Percentiles rank a stretch among this genome's conserved stretches.
Conservation (phyloP, 2,888 invertebrate species). For the Erynnis tages region DNA sequence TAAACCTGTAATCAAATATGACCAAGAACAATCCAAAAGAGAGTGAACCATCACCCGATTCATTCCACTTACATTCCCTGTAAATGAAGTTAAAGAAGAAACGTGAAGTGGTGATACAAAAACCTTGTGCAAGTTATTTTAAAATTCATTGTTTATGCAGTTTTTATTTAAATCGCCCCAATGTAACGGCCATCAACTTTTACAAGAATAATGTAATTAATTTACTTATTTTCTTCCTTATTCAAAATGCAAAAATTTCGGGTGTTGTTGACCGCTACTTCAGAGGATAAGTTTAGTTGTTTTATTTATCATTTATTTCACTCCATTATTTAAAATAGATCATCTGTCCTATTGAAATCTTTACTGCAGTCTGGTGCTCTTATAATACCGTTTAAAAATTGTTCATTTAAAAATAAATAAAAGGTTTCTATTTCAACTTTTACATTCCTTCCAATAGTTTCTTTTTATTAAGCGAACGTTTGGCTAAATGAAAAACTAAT, state of each 20-base stretch:
- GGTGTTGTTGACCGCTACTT: constrained; percentile 45
- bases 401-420: too few species aligned
- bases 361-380: too few species aligned
- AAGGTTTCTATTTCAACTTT: too few species aligned
- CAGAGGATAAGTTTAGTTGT: constrained; percentile 49
- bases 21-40: constrained; percentile 58
- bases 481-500: too few species aligned
- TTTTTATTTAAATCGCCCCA: constrained; percentile 64
- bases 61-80: constrained; percentile 79
- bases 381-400: too few species aligned
- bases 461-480: too few species aligned
- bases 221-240: too few species aligned
- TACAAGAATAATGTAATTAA: neutral
- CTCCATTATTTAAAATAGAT: constrained; percentile 65
- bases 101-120: constrained; percentile 76
- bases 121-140: constrained; percentile 68
- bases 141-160: constrained; percentile 66
- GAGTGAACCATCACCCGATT: constrained; percentile 66
- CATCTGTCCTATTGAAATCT: constrained; percentile 52
- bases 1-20: constrained; percentile 69
- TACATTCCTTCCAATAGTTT: too few species aligned
- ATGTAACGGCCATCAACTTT: constrained; percentile 43
- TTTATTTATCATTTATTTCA: constrained; percentile 59
- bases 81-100: constrained; percentile 66
- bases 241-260: too few species aligned